Evolutionary conservation across 2,797 vertebrate species (phyloP).

Genomic region (Ceryle rudis): DNA sequence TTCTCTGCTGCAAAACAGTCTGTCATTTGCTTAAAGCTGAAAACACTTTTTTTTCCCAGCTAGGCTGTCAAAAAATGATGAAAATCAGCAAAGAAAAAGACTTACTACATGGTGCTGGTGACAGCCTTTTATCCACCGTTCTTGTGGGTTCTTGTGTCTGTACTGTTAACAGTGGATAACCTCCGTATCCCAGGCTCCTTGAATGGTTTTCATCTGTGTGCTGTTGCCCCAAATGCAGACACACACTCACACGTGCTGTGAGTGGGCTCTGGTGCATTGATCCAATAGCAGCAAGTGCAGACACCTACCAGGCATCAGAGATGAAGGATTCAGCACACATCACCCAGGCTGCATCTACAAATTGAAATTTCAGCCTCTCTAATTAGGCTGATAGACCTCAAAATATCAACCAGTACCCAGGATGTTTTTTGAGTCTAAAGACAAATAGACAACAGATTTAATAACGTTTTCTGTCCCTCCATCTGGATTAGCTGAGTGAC

Average conservation of each 20-base stretch:
- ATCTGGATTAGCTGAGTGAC: neutral
- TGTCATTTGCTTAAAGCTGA: neutral
- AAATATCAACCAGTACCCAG: neutral
- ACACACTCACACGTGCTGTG: rapidly evolving
- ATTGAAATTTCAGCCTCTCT: neutral
- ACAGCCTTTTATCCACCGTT: neutral
- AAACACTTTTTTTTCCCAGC: neutral
- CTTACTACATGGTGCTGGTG: neutral
- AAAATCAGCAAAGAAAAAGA: neutral
- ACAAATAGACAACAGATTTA: neutral
- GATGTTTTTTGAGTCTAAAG: neutral
- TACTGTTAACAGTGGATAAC: neutral
- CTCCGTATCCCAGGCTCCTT: neutral
- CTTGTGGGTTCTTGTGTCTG: rapidly evolving
- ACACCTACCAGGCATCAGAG: neutral
- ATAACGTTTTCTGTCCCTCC: neutral
- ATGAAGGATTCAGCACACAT: neutral
- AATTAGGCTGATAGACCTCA: neutral
- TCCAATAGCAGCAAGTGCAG: neutral
- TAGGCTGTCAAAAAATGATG: neutral
- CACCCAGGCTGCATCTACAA: neutral
- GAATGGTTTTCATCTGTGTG: neutral
- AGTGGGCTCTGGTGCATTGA: neutral
- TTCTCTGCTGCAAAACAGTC: neutral
- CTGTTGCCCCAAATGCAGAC: rapidly evolving